Evolutionary conservation across 1,140 invertebrate genomes (phyloP).

Genomic region (Bemisia tabaci): DNA sequence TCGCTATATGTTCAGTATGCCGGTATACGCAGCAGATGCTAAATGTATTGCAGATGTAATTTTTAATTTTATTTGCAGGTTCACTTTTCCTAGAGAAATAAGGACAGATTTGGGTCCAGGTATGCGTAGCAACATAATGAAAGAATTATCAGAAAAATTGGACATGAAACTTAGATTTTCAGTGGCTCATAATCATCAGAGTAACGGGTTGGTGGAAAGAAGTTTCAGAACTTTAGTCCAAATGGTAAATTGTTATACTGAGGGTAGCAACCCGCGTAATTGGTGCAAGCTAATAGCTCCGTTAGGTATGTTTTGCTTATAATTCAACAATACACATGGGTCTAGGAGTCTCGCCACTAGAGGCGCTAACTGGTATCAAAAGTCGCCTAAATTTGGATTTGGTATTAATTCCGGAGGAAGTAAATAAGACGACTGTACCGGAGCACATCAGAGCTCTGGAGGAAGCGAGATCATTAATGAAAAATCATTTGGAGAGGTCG

Average conservation of each 20-base stretch:
- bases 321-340: neutral
- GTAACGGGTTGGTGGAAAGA: neutral
- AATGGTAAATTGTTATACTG: neutral
- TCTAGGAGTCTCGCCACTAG: neutral
- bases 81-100: neutral
- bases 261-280: neutral
- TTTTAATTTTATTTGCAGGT: neutral
- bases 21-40: neutral
- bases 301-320: neutral
- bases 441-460: neutral
- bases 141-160: neutral
- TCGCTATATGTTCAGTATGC: neutral
- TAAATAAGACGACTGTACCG: neutral
- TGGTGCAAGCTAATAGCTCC: neutral
- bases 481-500: neutral
- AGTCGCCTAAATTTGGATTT: neutral
- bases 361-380: neutral
- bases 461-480: neutral
- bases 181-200: neutral
- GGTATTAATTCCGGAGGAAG: neutral
- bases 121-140: neutral
- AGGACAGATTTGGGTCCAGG: neutral
- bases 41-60: neutral
- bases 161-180: neutral
- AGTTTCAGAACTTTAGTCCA: neutral